Evolutionary conservation across 2,113 vertebrate genomes (phyloP).

Genomic region (Larimichthys crocea): DNA sequence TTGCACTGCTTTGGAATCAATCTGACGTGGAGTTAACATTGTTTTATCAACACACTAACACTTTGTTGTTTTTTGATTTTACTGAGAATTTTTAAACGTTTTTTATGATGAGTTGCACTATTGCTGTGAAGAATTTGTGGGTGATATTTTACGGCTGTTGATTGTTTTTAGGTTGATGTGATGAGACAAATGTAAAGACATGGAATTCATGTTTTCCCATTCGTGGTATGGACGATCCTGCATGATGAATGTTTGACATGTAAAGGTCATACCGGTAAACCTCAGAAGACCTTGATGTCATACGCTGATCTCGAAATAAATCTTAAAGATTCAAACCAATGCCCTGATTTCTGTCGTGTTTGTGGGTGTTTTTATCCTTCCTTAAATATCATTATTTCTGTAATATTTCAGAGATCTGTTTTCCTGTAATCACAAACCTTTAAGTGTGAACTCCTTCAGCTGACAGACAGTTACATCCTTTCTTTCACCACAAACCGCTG

Average conservation of each 20-base stretch:
- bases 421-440: background rate
- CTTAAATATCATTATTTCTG: no score
- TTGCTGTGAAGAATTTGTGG: conserved; percentile 46
- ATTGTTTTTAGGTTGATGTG: background rate
- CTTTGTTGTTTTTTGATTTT: conserved; percentile 50
- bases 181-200: background rate
- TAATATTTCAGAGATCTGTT: background rate
- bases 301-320: conserved; percentile 61
- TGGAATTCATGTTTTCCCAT: conserved; percentile 20
- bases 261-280: conserved; percentile 9
- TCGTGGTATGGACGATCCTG: background rate
- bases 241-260: conserved; percentile 27
- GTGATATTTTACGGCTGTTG: conserved; percentile 46
- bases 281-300: conserved; percentile 24
- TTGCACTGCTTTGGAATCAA: conserved; percentile 71
- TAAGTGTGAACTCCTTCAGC: background rate
- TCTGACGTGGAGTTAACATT: conserved; percentile 14
- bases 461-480: background rate
- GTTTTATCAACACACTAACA: conserved; percentile 57
- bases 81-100: conserved; percentile 46
- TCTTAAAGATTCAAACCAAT: conserved; percentile 25
- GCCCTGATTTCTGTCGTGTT: background rate
- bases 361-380: background rate
- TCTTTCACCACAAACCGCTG: background rate
- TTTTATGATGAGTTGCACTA: conserved; percentile 68